Percentiles rank a stretch among this genome's conserved stretches.
Conservation (phyloP, 2,113 vertebrate species). For the Felis catus region DNA sequence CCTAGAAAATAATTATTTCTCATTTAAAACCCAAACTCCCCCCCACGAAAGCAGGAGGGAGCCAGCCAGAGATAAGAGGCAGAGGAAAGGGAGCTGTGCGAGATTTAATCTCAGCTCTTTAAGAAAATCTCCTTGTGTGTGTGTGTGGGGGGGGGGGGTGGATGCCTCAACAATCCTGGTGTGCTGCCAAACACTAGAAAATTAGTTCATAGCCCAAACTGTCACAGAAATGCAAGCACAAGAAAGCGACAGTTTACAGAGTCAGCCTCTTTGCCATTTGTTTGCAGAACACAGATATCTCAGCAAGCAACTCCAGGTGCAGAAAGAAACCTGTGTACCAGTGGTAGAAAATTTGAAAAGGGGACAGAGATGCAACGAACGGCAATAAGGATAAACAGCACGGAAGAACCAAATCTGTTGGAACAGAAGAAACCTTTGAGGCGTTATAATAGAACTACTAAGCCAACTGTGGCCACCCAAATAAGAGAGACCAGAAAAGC, state of each 20-base stretch:
- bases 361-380: not conserved
- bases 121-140: not conserved
- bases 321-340: not conserved
- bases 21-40: not conserved
- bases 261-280: not conserved
- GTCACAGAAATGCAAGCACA: not conserved
- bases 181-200: not conserved
- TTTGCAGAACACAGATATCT: not conserved
- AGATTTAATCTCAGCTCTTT: not conserved
- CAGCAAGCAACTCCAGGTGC: not conserved
- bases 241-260: not conserved
- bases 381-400: not conserved
- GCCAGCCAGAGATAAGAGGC: not conserved
- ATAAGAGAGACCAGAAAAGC: not conserved
- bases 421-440: conserved; percentile 18
- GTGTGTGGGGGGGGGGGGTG: too few species aligned
- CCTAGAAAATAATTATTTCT: conserved; percentile 36
- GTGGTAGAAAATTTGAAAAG: not conserved
- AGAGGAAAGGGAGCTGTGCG: not conserved
- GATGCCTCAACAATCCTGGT: not conserved
- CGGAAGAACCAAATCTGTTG: not conserved
- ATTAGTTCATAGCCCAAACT: not conserved
- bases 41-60: not conserved
- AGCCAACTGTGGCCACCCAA: not conserved
- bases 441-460: not conserved